Base-by-base conservation (phyloP, 1,140 invertebrate genomes). In the Melanaphis sacchari region DNA sequence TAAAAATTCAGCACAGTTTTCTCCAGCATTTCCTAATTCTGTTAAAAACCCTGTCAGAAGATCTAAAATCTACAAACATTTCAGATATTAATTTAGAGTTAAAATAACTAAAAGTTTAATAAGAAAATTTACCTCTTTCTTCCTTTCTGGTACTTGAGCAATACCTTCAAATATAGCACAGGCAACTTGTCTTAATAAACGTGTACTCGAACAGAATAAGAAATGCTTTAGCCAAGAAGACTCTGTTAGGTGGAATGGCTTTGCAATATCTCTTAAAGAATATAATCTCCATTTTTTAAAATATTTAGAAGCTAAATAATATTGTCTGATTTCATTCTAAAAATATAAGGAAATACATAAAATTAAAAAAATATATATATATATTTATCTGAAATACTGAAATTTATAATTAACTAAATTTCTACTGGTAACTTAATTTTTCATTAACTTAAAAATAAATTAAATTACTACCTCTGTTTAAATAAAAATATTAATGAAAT, bases 1-100 rank as follows among this genome's bases (percentile, higher is more conserved):
- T 26, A 99, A 96, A 95, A 99, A 99, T 95, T 99, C 98, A n/a
- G 97, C 97, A 93, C 98, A 98, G 94, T 97, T 97, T 95, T 99
- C 98, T 6, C 99, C 99, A 26, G 98, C 98, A 0, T 95, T 95
- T 24, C 97, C 97, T 24, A 99, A 95, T 95, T 99, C 97, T 93
- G 98, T 97, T 54, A 99, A 95, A 95, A 98, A 99, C 90, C 97
- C 97, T 0, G 98, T 99, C 36, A 99, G 95, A 94, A 99, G 95
- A 90, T 99, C 97, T 7, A 99, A 95, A 49, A 99, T 96, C 96
- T 97, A 49, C 0, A 93, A 59, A 38, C n/a, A 84, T 49, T 46
- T 46, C 8, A 90, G n/a, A 18, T 76, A 90, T 81, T 49, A 81
- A 22, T n/a, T 36, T 41, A 46, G 15, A 90, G 36, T 54, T 59